Conservation (phyloP, 2,888 invertebrate species). For the Pegoplata infirma region DNA sequence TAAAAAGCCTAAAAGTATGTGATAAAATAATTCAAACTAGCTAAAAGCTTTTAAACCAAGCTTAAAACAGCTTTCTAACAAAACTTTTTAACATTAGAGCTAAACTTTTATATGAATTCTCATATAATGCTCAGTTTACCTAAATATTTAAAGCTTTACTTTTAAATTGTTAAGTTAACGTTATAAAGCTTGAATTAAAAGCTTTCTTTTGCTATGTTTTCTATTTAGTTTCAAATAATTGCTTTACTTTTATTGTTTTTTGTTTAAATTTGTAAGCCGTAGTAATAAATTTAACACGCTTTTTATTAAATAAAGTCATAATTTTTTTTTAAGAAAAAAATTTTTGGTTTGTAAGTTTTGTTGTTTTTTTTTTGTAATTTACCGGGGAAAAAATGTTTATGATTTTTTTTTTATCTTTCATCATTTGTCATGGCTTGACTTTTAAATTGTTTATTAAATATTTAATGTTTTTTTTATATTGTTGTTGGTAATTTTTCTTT, state of each 20-base stretch:
- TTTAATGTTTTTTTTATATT: background rate
- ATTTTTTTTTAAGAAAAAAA: background rate
- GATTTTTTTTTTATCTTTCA: background rate
- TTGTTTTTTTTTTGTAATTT: background rate
- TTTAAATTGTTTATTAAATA: background rate
- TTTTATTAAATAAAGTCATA: background rate
- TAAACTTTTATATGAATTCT: background rate
- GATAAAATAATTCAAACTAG: background rate
- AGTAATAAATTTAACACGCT: background rate
- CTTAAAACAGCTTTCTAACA: background rate
- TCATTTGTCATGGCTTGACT: slow-evolving; percentile 1
- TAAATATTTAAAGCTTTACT: background rate
- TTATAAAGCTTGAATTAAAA: background rate
- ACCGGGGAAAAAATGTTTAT: background rate
- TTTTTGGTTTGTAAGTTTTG: background rate
- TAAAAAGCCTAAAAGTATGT: slow-evolving; percentile 37
- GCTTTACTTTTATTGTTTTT: background rate
- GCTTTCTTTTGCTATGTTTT: background rate
- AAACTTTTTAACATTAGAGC: too few species aligned
- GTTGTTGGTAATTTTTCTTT: slow-evolving; percentile 13
- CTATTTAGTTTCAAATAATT: background rate
- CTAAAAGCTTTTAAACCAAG: background rate
- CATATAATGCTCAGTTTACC: too few species aligned
- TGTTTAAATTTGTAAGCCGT: background rate
- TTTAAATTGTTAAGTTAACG: background rate